Conservation (phyloP, 2,113 vertebrate species). For the Microcebus griseorufus region DNA sequence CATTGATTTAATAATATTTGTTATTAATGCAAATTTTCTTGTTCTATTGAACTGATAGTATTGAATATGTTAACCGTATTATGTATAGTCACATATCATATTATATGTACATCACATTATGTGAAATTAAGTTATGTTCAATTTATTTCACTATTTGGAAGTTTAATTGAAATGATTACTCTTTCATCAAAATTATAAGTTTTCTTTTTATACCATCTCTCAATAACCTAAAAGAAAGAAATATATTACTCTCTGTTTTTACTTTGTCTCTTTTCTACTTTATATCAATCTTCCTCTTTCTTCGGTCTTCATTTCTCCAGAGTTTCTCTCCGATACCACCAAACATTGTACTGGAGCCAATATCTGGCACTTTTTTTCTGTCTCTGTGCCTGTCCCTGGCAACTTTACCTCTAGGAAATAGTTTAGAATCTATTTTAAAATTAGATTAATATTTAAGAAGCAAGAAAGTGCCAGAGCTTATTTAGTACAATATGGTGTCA, state of each 20-base stretch:
- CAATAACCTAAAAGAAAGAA: not conserved
- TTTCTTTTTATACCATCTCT: not conserved
- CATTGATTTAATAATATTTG: not conserved
- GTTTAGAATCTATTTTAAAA: constrained; percentile 30
- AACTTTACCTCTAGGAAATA: not conserved
- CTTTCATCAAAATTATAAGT: not conserved
- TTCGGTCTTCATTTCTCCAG: not conserved
- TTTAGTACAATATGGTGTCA: not conserved
- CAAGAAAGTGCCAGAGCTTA: not conserved
- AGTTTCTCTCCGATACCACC: not conserved
- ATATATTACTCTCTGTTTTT: not conserved
- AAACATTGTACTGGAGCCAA: not conserved
- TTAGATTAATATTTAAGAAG: constrained; percentile 14
- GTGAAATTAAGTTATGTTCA: not conserved
- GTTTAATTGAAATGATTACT: constrained; percentile 27
- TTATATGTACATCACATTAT: not conserved
- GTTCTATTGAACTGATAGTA: not conserved
- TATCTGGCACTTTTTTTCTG: not conserved
- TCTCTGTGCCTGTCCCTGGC: not conserved
- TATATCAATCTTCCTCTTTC: not conserved
- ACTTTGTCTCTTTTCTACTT: not conserved
- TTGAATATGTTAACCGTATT: not conserved
- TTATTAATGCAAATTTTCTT: not conserved
- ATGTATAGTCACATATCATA: not conserved
- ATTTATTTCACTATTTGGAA: not conserved